Conservation (phyloP, 2,113 vertebrate genomes). For the Corythoichthys haematopterus region DNA sequence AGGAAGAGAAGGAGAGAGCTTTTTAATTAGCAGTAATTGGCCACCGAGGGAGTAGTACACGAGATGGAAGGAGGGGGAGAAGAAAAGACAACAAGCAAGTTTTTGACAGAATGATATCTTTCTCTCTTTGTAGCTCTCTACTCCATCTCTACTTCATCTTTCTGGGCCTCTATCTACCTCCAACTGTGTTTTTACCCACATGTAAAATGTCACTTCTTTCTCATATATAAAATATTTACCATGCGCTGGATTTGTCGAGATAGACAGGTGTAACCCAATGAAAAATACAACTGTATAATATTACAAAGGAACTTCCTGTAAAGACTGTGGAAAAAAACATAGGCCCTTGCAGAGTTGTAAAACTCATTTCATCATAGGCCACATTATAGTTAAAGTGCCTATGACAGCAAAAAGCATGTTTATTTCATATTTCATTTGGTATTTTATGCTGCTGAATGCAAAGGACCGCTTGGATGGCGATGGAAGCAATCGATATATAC, state of each 20-base stretch:
- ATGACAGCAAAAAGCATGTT: too few species aligned
- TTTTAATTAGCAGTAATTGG: conserved; percentile 80
- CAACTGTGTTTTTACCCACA: conserved; percentile 17
- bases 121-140: conserved; percentile 54
- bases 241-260: background rate
- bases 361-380: background rate
- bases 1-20: conserved; percentile 59
- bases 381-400: too few species aligned
- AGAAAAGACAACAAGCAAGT: conserved; percentile 37
- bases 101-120: conserved; percentile 62
- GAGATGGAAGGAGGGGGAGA: conserved; percentile 32
- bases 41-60: conserved; percentile 69
- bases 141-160: conserved; percentile 42
- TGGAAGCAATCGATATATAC: too few species aligned
- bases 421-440: too few species aligned
- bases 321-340: background rate
- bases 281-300: background rate
- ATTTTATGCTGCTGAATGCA: too few species aligned
- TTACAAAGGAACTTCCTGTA: background rate
- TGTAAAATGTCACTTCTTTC: conserved; percentile 1
- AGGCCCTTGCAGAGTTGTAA: background rate
- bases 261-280: background rate
- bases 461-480: too few species aligned
- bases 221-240: background rate
- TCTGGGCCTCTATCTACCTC: conserved; percentile 31